Evolutionary conservation across 2,113 vertebrate genomes (phyloP), one percentile per base, ranked within the genome.

Genomic region (Carassius gibelio): DNA sequence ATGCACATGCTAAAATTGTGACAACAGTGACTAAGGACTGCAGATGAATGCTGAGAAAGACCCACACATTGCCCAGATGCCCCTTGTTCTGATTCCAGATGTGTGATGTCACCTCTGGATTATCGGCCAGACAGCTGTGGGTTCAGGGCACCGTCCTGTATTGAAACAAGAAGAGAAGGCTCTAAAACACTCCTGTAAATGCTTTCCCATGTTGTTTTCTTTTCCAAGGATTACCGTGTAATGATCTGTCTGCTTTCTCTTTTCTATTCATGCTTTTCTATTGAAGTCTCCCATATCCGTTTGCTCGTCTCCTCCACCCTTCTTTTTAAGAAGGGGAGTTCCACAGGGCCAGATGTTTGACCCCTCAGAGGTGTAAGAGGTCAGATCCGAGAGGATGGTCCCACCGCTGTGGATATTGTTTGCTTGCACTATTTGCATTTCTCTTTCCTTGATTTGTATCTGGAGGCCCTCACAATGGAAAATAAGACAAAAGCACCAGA

Each of bases 371-470:
- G 82, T 86, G 87, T 84, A 83, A 81, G 52, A 30, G 87, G 84
- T 88, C 84, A 84, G n/a, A 71, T 42, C 26, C 9, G 45, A 36
- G 84, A 88, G 75, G 84, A 85, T 59, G 26, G 66, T 88, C 85
- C 84, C 21, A 76, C 87, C 89, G 75, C 88, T 89, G 89, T 89
- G 91, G 86, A 90, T 92, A 91, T 90, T 93, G 89, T 89, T 89
- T 83, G 30, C 10, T 48, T 4, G 36, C 75, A 57, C 7, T 30
- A 48, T 81, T 90, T 21, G 52, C 86, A 81, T 86, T 84, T 75
- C 55, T 84, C 59, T 86, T 84, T 86, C 76, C 87, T 84, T 78
- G 62, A 75, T 86, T 85, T 88, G 62, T 52, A 74, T 86, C 82
- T 84, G n/a, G 34, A 71, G 81, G n/a, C 66, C 55, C 69, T 85